phyloP scores from a whole-genome alignment of 2,797 vertebrate species.

The Cuniculus paca region DNA sequence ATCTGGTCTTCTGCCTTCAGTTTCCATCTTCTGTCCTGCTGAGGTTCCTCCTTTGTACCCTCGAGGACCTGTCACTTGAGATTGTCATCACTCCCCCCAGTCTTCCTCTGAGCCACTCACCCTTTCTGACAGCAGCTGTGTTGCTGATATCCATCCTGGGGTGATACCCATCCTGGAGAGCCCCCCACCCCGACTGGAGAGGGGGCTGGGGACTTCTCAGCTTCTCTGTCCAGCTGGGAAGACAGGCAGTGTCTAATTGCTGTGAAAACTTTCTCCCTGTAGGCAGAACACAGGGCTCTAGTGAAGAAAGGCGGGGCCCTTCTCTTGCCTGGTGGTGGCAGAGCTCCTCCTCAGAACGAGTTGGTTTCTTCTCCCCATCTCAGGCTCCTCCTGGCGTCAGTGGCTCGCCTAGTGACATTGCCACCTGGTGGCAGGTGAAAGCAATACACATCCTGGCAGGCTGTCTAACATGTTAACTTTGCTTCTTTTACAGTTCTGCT shows the following conservation, averaged over 20 bases:
- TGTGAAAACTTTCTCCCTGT: conserved; percentile 62
- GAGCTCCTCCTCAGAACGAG: background rate
- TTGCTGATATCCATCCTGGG: background rate
- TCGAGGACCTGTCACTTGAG: background rate
- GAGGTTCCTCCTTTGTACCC: background rate
- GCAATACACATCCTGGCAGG: background rate
- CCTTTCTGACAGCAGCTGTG: background rate
- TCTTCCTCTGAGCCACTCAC: background rate
- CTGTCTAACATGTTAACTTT: background rate
- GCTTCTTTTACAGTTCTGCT: background rate
- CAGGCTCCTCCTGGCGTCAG: background rate
- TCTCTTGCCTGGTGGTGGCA: background rate
- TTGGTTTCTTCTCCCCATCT: background rate
- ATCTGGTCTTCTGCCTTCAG: background rate
- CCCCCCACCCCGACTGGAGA: background rate
- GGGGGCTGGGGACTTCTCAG: background rate
- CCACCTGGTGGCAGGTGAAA: background rate
- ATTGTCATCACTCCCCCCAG: background rate
- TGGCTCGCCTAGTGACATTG: background rate
- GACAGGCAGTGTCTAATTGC: conserved; percentile 52
- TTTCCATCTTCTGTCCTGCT: background rate
- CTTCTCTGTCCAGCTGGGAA: conserved; percentile 60
- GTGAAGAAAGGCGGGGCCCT: background rate
- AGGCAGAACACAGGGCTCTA: background rate
- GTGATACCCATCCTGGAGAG: no score